Percentiles rank a stretch among this genome's conserved stretches.
These are phyloP conservation scores for Terrapene triunguis DNA, from an alignment of 2,113 vertebrate species.

Conservation along the genomic window DNA sequence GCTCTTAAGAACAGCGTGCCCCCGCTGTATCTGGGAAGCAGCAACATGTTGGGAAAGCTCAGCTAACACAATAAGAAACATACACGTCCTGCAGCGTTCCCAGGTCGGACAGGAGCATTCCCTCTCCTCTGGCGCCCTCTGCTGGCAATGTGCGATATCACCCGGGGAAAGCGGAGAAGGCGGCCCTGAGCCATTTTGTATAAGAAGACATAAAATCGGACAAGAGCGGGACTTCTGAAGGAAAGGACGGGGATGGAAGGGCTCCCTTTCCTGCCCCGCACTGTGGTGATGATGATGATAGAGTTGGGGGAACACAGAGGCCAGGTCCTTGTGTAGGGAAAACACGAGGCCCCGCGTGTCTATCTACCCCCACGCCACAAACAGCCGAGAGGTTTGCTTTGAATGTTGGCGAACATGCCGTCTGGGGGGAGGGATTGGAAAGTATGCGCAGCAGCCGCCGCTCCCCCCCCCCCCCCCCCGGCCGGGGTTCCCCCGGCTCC, in stretches of 20 bases:
- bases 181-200: not conserved
- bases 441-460: too few species aligned
- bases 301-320: not conserved
- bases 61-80: not conserved
- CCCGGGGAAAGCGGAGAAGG: not conserved
- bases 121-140: conserved; percentile 8
- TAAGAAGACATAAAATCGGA: not conserved
- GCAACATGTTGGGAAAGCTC: not conserved
- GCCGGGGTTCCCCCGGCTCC: not conserved
- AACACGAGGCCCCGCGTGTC: not conserved
- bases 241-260: not conserved
- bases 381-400: not conserved
- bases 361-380: not conserved
- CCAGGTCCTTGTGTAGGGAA: not conserved
- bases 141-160: not conserved
- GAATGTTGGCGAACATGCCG: not conserved
- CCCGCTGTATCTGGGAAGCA: not conserved
- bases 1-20: not conserved
- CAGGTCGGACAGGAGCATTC: not conserved
- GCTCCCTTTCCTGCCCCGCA: not conserved
- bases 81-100: not conserved
- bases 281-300: too few species aligned
- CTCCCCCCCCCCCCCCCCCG: not conserved
- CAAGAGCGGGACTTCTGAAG: not conserved
- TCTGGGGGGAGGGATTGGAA: not conserved